These are phyloP conservation scores for Channa maculata DNA, from an alignment of 2,113 vertebrate species.

Conservation along the genomic window DNA sequence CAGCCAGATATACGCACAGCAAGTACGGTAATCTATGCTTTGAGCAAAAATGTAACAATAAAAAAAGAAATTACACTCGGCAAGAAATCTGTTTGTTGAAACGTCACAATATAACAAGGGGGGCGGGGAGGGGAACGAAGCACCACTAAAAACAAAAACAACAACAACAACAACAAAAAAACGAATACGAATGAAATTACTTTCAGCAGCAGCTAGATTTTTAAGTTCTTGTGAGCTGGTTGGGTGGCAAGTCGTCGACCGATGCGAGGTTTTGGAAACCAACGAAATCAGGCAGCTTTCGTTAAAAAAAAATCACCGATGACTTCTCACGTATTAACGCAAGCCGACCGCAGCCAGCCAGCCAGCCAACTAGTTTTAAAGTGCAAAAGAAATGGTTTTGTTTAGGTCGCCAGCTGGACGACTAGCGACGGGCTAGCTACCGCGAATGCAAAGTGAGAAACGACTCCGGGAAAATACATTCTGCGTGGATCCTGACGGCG, in stretches of 20 bases:
- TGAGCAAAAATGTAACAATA: constrained; percentile 18
- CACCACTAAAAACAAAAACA: constrained; percentile 63
- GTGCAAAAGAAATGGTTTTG: constrained; percentile 78
- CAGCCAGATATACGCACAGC: constrained; percentile 67
- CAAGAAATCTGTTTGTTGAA: constrained; percentile 46
- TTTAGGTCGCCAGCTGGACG: constrained; percentile 73
- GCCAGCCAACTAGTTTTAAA: constrained; percentile 80
- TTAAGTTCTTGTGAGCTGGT: constrained; percentile 44
- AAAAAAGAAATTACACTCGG: constrained; percentile 32
- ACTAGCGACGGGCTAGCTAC: constrained; percentile 70
- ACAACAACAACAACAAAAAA: constrained; percentile 26
- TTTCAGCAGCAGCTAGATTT: constrained; percentile 68
- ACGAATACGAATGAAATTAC: constrained; percentile 44
- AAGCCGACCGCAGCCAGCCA: constrained; percentile 59
- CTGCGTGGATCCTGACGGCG: constrained; percentile 76
- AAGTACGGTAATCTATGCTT: constrained; percentile 46
- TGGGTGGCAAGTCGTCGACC: constrained; percentile 42
- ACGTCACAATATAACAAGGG: constrained; percentile 52
- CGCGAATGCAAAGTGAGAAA: constrained; percentile 72
- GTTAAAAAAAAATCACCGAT: constrained; percentile 31
- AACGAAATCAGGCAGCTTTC: constrained; percentile 56
- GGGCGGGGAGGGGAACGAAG: constrained; percentile 50
- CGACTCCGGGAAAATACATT: constrained; percentile 79
- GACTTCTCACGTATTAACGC: constrained; percentile 55
- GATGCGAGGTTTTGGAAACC: constrained; percentile 46